Evolutionary conservation across 2,888 invertebrate species (phyloP).

Genomic region (Chamaedrilus cognettii): DNA sequence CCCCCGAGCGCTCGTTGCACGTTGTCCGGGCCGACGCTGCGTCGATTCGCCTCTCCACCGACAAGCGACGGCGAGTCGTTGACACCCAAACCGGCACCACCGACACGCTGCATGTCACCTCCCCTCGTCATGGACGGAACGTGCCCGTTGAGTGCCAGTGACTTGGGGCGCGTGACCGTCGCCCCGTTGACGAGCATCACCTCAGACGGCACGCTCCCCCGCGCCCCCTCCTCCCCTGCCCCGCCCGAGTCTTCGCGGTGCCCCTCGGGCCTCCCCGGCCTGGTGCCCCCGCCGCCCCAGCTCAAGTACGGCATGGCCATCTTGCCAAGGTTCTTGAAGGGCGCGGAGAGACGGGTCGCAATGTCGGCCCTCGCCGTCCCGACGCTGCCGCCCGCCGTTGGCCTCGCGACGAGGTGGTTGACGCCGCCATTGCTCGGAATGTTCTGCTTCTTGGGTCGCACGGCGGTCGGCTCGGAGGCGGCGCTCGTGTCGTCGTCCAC

Average conservation of each 20-base stretch:
- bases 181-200: conserved; percentile 46
- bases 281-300: background rate
- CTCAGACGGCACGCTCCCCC: conserved; percentile 39
- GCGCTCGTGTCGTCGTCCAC: conserved; percentile 61
- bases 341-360: conserved; percentile 29
- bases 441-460: conserved; percentile 59
- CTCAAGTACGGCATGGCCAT: background rate
- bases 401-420: background rate
- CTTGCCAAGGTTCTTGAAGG: background rate
- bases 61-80: background rate
- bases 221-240: background rate
- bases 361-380: background rate
- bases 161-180: conserved; percentile 32
- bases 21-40: background rate
- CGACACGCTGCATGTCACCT: too few species aligned
- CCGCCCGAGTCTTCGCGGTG: background rate
- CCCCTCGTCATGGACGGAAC: too few species aligned
- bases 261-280: background rate
- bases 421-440: conserved; percentile 47
- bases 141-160: conserved; percentile 20
- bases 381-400: background rate
- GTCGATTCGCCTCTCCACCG: too few species aligned
- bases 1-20: too few species aligned
- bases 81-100: too few species aligned
- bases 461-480: conserved; percentile 5